Evolutionary conservation across 2,888 invertebrate genomes (phyloP).

Genomic region (Napeogenes sylphis): DNA sequence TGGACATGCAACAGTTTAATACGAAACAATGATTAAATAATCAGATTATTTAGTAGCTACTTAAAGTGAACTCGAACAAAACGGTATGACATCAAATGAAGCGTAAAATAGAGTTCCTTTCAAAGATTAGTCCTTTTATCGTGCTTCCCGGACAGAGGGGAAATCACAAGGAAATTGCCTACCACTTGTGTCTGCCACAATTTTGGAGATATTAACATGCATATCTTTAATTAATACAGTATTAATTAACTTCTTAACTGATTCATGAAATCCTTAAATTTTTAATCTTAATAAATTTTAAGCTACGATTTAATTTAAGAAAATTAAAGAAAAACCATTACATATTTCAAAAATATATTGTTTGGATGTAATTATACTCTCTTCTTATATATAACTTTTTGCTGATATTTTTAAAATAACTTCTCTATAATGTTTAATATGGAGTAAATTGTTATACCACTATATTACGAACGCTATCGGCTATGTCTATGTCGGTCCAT

Average conservation of each 20-base stretch:
- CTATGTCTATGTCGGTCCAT: neutral
- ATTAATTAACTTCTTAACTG: neutral
- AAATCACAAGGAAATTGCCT: conserved; percentile 69
- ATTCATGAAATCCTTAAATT: neutral
- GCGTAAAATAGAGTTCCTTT: conserved; percentile 67
- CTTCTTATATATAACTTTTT: too few relatives aligned
- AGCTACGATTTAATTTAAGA: too few relatives aligned
- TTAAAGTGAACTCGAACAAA: conserved; percentile 19
- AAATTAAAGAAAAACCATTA: too few relatives aligned
- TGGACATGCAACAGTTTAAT: neutral
- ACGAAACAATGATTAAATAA: conserved; percentile 5
- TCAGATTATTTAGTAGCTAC: conserved; percentile 18
- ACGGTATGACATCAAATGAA: conserved; percentile 50
- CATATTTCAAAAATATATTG: too few relatives aligned
- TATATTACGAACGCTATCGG: neutral
- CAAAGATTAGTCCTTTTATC: conserved; percentile 67
- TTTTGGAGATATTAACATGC: conserved; percentile 21
- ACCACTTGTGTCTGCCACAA: conserved; percentile 39
- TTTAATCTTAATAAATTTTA: too few relatives aligned
- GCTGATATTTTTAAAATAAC: too few relatives aligned
- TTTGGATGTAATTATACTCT: too few relatives aligned
- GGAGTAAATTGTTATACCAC: neutral
- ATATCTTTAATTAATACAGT: conserved; percentile 15
- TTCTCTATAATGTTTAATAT: neutral
- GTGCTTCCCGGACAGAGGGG: conserved; percentile 45